Base-by-base conservation (phyloP, 2,797 vertebrate species). In the Dicrostonyx torquatus region DNA sequence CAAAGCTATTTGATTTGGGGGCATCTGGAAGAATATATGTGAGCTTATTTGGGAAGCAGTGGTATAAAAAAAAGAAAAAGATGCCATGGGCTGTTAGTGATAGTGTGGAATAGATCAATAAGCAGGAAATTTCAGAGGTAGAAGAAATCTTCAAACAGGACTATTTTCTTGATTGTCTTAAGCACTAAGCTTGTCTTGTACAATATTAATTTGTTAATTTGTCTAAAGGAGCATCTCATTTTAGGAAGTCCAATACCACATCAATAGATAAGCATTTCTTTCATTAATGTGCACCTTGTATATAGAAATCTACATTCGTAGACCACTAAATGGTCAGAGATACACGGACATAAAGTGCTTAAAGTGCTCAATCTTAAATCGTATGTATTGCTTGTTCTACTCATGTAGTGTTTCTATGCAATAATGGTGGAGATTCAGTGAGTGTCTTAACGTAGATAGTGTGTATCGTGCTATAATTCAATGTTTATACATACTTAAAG, bases 261-360 rank as follows among this genome's bases (percentile, higher is more conserved):
- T 40, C 64, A 76, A 22, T 26, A 75, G 55, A 50, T 66, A 78
- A 93, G 73, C 53, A 82, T 60, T 82, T 58, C 62, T 95, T 93
- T 87, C 13, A 62, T 45, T 45, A 88, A 62, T 58, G 31, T 3
- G 62, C 53, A 50, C 22, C 1, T n/a, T 66, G 4, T 68, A 82
- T 12, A 31, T 29, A 76, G 31, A 83, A 88, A 94, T 94, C 84
- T 73, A 60, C 24, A 79, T 93, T 62, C 93, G 85, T 76, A 95
- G 62, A 40, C 31, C 93, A 73, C 48, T 92, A 91, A 90, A 87
- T 55, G 89, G 91, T 64, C 75, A 94, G 53, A 85, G 75, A 55
- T 20, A 12, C 72, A 72, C 11, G 75, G 48, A 64, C 26, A 82
- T 34, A 82, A 55, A 82, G 85, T 20, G 5, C 34, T 80, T 87